Base-by-base conservation (phyloP, 2,797 vertebrate species). In the Potorous gilbertii region DNA sequence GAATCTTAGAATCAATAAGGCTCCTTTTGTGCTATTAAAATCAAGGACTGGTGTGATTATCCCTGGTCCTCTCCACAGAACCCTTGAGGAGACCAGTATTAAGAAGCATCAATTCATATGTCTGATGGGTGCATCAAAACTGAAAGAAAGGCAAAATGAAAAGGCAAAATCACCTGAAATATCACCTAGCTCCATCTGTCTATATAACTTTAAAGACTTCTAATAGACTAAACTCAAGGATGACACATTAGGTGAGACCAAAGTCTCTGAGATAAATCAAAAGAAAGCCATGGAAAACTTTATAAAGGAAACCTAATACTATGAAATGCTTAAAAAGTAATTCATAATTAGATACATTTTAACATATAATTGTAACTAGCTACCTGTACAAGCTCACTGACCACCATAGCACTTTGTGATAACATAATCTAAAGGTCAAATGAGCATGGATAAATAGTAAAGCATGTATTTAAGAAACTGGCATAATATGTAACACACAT, bases 241-340 rank as follows among this genome's bases (percentile, higher is more conserved):
- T 94, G 31, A 93, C 90, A 94, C 95, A 94, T 5, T 24, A 92
- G 29, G 34, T 90, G 55, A 97, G 95, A 94, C 4, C 81, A 46
- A 31, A 31, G 29, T 91, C 66, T 92, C 24, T 40, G 57, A 91
- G 90, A 50, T 93, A 96, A 92, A 92, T 13, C 40, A 81, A 24
- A 91, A 24, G 66, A 95, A 96, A 96, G 29, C n/a, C 54, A 91
- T 56, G 87, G 31, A 94, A 56, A 21, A 93, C 13, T 94, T 90
- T 56, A 94, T 21, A 95, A 9, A 96, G 57, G 93, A 95, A 94
- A 94, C 12, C 10, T 13, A 90, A 87, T 40, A 95, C 89, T 54
- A 31, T 54, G 40, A 96, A 93, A 12, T n/a, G 92, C 46, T 21
- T 74, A 11, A 94, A 93, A 91, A 93, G 92, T 91, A 92, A 93